A percentile compares a stretch with the other conserved stretches of the same genome.
Evolutionary conservation across 2,113 vertebrate genomes (phyloP).

Genomic region (Bos indicus): DNA sequence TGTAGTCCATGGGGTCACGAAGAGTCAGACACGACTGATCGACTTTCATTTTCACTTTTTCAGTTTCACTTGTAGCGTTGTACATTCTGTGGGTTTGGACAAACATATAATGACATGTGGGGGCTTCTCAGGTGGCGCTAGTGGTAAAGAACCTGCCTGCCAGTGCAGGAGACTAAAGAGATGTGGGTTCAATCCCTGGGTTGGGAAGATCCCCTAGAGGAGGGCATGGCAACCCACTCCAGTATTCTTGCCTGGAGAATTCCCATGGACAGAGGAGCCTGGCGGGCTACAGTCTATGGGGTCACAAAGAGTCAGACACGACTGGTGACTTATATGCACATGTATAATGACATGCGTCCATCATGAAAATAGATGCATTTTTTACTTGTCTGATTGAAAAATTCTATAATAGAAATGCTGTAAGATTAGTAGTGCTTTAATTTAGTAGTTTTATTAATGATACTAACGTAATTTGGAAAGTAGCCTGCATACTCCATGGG

Average conservation of each 20-base stretch:
- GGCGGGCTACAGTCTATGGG: background rate
- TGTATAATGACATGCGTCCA: background rate
- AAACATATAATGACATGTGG: background rate
- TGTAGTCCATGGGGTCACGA: background rate
- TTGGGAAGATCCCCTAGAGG: background rate
- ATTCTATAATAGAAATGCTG: background rate
- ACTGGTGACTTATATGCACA: background rate
- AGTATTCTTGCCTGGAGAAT: background rate
- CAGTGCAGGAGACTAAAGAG: background rate
- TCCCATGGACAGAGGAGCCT: background rate
- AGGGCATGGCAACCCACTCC: background rate
- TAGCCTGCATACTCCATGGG: background rate
- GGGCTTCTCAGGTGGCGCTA: background rate
- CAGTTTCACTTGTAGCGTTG: background rate
- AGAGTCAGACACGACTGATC: fast-evolving
- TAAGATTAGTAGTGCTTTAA: background rate
- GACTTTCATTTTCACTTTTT: background rate
- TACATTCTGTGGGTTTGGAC: background rate
- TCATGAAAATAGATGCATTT: background rate
- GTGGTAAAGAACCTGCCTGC: background rate
- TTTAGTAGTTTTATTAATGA: background rate
- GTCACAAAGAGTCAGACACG: background rate
- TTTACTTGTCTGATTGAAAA: background rate
- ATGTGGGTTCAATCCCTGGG: background rate
- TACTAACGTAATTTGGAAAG: background rate